Evolutionary conservation across 2,113 vertebrate genomes (phyloP), one percentile per base, ranked within the genome.

Genomic region (Mus pahari): DNA sequence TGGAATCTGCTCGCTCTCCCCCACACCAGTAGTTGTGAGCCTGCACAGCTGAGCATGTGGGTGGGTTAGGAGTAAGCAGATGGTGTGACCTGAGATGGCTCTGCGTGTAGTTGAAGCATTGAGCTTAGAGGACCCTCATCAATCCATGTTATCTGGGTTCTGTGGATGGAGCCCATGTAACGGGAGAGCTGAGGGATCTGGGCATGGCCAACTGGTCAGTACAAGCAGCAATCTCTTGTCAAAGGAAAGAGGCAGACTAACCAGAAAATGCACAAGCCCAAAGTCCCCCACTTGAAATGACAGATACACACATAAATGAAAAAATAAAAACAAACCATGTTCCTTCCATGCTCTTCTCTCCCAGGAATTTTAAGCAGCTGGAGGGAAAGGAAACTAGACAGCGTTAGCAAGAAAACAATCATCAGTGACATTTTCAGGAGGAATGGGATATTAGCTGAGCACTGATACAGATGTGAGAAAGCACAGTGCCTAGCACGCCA

Each of bases 391-490:
- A 71, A 91, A 97, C 93, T 94, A 89, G 89, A 95, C 77, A 71
- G 74, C 79, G 70, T 71, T 95, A n/a, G 70, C 81, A 95, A 93
- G 68, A 92, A 90, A 96, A 94, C 64, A 93, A 93, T 90, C 45
- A 75, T 70, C 86, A 2, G 0, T 96, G 95, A 90, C 58, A 92
- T 96, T 98, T 95, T 87, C 74, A 77, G 92, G 45, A 86, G 73
- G 64, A 89, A 90, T 39, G 79, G 86, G 50, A 55, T 91, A 71
- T 89, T 84, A 96, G 77, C 74, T 53, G 62, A 95, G 78, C 71
- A 53, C 78, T 74, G 79, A 71, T 45, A 94, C 42, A 58, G 78
- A 81, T 89, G 36, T 86, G 89, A 91, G 86, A 71, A 96, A 86
- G 89, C n/a, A 64, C 26, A 20, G 36, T 39, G 55, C 42, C 79